These are phyloP conservation scores for Pelodiscus sinensis DNA, from an alignment of 2,113 vertebrate genomes.

Conservation along the genomic window DNA sequence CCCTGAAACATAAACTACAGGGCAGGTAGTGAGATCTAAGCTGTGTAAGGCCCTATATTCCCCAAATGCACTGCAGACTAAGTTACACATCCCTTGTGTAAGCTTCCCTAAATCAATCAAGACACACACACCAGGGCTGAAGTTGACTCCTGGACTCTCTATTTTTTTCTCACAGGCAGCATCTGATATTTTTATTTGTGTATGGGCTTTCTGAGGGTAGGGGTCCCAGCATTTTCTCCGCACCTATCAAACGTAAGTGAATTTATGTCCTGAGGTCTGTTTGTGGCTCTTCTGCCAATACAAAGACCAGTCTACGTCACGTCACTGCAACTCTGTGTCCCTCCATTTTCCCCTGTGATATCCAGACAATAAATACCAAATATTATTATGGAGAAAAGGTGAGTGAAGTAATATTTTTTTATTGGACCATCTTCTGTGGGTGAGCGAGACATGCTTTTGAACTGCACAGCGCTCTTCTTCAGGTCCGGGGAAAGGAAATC, in stretches of 20 bases:
- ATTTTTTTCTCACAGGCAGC: background rate
- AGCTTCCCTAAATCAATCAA: background rate
- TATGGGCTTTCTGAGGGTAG: background rate
- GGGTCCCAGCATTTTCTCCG: background rate
- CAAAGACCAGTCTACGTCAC: background rate
- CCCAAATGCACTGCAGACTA: background rate
- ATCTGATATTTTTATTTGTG: background rate
- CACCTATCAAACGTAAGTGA: background rate
- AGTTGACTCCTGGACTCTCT: background rate
- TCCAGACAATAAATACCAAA: background rate
- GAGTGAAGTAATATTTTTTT: too few species aligned
- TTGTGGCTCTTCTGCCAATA: accelerated
- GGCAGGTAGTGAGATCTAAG: background rate
- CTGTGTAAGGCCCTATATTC: background rate
- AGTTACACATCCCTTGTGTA: background rate
- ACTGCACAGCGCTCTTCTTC: too few species aligned
- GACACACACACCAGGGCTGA: background rate
- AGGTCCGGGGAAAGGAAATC: too few species aligned
- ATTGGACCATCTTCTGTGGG: too few species aligned
- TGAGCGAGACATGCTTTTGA: too few species aligned
- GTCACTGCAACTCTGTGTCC: background rate
- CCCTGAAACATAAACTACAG: background rate
- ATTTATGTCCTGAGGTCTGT: background rate
- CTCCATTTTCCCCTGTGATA: background rate
- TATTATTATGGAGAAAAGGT: too few species aligned